Evolutionary conservation across 1,140 invertebrate genomes (phyloP).

Genomic region (Cepaea nemoralis): DNA sequence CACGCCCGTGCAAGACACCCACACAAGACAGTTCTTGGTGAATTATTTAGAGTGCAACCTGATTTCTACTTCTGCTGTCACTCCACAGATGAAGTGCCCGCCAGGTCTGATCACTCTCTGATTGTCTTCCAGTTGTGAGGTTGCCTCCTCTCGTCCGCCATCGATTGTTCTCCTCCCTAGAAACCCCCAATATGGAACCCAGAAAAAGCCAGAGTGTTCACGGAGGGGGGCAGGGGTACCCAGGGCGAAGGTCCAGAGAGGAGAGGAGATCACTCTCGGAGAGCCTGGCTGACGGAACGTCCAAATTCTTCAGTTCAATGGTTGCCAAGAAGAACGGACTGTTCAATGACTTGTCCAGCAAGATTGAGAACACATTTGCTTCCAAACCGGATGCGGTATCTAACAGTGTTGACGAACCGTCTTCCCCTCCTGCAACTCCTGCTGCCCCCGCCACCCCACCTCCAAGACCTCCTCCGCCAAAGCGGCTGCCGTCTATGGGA

Average conservation of each 20-base stretch:
- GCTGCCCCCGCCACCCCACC: slow-evolving; percentile 40
- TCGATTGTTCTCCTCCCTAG: neutral
- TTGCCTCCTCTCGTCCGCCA: neutral
- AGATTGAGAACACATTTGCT: slow-evolving; percentile 61
- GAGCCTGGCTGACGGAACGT: slow-evolving; percentile 67
- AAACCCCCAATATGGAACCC: neutral
- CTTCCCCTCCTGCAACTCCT: slow-evolving; percentile 30
- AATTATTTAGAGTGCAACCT: too few species aligned
- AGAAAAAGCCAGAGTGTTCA: slow-evolving; percentile 3
- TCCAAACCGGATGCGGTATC: slow-evolving; percentile 17
- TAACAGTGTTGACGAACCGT: slow-evolving; percentile 12
- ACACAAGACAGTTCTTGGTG: too few species aligned
- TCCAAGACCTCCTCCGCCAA: slow-evolving; percentile 44
- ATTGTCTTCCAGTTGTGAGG: neutral
- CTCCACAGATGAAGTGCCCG: neutral
- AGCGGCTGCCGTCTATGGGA: slow-evolving; percentile 36
- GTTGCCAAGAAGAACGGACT: slow-evolving; percentile 69
- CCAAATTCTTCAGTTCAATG: slow-evolving; percentile 66
- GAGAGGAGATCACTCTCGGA: slow-evolving; percentile 52
- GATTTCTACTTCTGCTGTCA: too few species aligned
- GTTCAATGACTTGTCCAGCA: slow-evolving; percentile 64
- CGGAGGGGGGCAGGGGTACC: slow-evolving; percentile 4
- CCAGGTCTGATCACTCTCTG: neutral
- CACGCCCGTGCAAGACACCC: too few species aligned
- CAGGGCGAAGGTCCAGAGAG: slow-evolving; percentile 49